Evolutionary conservation across 2,888 invertebrate genomes (phyloP).

Genomic region (Ennomos fuscantarius): DNA sequence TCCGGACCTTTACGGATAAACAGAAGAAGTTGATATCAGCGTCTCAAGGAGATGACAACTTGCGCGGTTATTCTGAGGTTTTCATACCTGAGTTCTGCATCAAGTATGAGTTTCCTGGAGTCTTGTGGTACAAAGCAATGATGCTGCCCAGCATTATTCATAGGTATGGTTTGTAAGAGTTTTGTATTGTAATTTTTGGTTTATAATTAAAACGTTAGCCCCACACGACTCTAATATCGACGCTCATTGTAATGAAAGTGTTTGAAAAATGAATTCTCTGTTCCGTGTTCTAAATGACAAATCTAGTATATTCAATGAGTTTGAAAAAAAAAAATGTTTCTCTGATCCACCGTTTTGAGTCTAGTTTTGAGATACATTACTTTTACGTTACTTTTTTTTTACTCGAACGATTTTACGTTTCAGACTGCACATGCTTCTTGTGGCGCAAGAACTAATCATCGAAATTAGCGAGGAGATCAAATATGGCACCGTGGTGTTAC

Average conservation of each 20-base stretch:
- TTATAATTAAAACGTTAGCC: too few relatives aligned
- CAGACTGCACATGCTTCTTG: conserved; percentile 85
- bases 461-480: conserved; percentile 77
- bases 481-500: conserved; percentile 59
- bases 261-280: too few relatives aligned
- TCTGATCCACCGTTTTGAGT: too few relatives aligned
- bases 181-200: neutral
- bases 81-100: conserved; percentile 96
- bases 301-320: too few relatives aligned
- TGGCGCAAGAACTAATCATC: conserved; percentile 89
- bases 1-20: conserved; percentile 65
- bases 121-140: conserved; percentile 94
- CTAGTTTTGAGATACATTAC: too few relatives aligned
- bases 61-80: conserved; percentile 83
- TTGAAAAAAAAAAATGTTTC: too few relatives aligned
- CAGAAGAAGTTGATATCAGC: conserved; percentile 61
- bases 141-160: conserved; percentile 94
- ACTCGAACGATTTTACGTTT: conserved; percentile 27
- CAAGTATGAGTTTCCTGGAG: conserved; percentile 88
- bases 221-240: too few relatives aligned
- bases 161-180: conserved; percentile 65
- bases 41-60: conserved; percentile 77
- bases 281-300: too few relatives aligned
- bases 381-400: too few relatives aligned
- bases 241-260: too few relatives aligned